Evolutionary conservation across 2,797 vertebrate species (phyloP).

Genomic region (Borostomias antarcticus): DNA sequence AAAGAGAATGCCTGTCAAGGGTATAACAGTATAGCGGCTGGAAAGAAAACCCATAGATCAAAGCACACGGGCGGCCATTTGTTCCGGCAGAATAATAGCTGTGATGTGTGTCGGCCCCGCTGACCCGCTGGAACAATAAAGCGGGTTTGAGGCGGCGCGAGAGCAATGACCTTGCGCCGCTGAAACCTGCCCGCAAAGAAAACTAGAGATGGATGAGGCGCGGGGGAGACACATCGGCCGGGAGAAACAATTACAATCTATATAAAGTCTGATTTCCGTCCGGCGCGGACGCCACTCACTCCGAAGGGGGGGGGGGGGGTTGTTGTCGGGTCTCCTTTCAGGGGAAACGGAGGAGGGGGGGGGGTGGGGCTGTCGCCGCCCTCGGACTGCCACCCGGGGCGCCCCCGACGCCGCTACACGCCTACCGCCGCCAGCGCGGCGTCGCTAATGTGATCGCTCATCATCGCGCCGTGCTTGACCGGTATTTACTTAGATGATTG

Average conservation of each 20-base stretch:
- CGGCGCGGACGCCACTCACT: constrained; percentile 65
- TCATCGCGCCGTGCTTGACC: no score
- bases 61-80: constrained; percentile 76
- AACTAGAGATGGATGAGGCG: constrained; percentile 69
- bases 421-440: no score
- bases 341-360: no score
- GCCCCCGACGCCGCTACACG: no score
- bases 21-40: constrained; percentile 78
- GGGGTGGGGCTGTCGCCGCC: no score
- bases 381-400: no score
- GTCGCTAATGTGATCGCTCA: no score
- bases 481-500: no score
- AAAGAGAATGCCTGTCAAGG: constrained; percentile 78
- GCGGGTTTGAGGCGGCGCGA: constrained; percentile 71
- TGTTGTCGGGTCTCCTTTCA: constrained; percentile 66
- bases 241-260: constrained; percentile 80
- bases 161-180: constrained; percentile 77
- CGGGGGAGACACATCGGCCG: constrained; percentile 68
- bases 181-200: constrained; percentile 69
- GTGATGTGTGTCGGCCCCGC: constrained; percentile 78
- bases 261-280: constrained; percentile 77
- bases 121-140: constrained; percentile 81
- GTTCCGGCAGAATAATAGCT: constrained; percentile 82
- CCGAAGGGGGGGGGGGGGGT: constrained; percentile 57
- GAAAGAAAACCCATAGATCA: constrained; percentile 80